Conservation (phyloP, 2,797 vertebrate species). For the Acanthis flammea region DNA sequence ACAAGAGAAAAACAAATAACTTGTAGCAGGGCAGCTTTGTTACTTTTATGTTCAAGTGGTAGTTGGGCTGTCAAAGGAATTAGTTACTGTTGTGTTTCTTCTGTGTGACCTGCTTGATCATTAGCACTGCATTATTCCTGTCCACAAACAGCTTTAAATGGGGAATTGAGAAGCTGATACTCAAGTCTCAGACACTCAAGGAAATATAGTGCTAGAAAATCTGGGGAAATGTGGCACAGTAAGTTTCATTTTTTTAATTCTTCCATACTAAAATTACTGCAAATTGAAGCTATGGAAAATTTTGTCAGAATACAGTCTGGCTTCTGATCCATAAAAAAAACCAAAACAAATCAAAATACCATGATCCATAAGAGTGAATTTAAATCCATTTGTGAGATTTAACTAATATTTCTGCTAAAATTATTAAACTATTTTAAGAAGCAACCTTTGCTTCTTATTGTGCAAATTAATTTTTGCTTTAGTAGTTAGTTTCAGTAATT, state of each 20-base stretch:
- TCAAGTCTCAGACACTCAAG: neutral
- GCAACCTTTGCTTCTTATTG: neutral
- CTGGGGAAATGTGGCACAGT: neutral
- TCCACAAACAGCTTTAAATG: neutral
- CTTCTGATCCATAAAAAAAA: neutral
- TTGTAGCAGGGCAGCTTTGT: neutral
- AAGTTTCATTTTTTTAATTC: neutral
- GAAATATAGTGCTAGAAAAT: neutral
- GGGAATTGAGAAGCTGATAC: neutral
- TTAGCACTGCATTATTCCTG: neutral
- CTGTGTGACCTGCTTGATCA: neutral
- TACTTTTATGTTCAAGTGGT: neutral
- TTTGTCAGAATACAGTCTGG: neutral
- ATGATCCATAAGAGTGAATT: neutral
- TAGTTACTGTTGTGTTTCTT: neutral
- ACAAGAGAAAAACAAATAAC: neutral
- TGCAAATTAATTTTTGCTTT: neutral
- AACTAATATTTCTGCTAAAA: neutral
- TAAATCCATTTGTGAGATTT: neutral
- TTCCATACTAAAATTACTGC: neutral
- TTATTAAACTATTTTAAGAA: neutral
- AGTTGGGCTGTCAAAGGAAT: neutral
- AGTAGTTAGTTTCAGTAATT: neutral
- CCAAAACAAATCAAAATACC: neutral
- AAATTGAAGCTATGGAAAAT: neutral